Evolutionary conservation across 2,113 vertebrate species (phyloP), one percentile per base, ranked within the genome.

Genomic region (Percina caprodes): DNA sequence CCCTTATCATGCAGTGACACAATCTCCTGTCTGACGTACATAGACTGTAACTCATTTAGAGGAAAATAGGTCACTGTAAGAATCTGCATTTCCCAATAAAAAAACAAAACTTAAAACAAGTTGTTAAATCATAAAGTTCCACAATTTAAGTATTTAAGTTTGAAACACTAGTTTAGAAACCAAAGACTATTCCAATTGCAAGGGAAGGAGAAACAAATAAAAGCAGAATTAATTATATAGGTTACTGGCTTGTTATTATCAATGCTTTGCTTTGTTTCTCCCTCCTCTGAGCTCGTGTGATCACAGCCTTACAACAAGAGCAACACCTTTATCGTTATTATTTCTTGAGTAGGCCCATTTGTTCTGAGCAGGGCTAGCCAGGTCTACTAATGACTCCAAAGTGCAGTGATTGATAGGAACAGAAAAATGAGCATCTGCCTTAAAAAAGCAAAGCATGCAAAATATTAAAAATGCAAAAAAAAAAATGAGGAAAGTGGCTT

Each of bases 1-100:
- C 33, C 48, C 55, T 75, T 71, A 80, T 88, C 84, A 86, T 48
- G 51, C 81, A 56, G 80, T 89, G 87, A 87, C 74, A 86, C 71
- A 74, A 66, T 85, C 75, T 82, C 87, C 80, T 83, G 70, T 82
- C 83, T 80, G 70, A 86, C 6, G 66, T 81, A 90, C 76, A 79
- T 66, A 72, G 59, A 54, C 79, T 77, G 79, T 26, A 84, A 84
- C 77, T 88, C 80, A 83, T 74, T 69, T 42, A 39, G 56, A 74
- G 49, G 74, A 83, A 91, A 92, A 84, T 67, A 79, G 88, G 88
- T 79, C 86, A 88, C 66, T 26, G 45, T 69, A 89, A 87, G 86
- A 76, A 77, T 62, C 42, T 79, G 59, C 70, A 65, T 70, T 81
- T 67, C 48, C 69, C 42, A 73, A 61, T 30, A 66, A 89, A 81